Conservation (phyloP, 2,797 vertebrate species). For the Acrocephalus scirpaceus region DNA sequence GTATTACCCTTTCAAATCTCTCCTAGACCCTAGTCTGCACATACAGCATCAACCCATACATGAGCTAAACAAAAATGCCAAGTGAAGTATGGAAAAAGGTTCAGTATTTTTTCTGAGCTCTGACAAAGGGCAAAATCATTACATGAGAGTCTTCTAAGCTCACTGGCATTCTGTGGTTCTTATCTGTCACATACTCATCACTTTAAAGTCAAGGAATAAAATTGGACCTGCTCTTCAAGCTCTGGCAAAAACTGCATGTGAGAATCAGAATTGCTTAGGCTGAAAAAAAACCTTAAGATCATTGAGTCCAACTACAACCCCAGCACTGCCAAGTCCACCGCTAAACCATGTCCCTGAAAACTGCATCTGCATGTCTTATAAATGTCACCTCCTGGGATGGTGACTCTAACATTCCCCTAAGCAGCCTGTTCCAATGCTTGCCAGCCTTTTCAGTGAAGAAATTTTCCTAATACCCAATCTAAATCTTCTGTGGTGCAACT, state of each 20-base stretch:
- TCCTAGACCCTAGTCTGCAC: background rate
- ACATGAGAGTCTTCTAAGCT: background rate
- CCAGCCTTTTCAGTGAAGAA: background rate
- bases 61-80: background rate
- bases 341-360: background rate
- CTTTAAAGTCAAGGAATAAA: background rate
- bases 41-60: background rate
- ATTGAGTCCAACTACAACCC: fast-evolving
- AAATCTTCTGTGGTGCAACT: background rate
- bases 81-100: background rate
- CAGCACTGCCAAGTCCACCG: background rate
- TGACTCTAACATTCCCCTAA: background rate
- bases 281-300: background rate
- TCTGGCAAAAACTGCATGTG: background rate
- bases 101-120: background rate
- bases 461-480: background rate
- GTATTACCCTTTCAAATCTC: background rate
- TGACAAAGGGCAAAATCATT: background rate
- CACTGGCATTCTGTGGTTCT: background rate
- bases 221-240: background rate
- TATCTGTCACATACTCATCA: background rate
- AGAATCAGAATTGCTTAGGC: background rate
- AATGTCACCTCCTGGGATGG: background rate
- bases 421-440: background rate
- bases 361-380: background rate